Evolutionary conservation across 2,113 vertebrate genomes (phyloP).

Genomic region (Chiloscyllium plagiosum): DNA sequence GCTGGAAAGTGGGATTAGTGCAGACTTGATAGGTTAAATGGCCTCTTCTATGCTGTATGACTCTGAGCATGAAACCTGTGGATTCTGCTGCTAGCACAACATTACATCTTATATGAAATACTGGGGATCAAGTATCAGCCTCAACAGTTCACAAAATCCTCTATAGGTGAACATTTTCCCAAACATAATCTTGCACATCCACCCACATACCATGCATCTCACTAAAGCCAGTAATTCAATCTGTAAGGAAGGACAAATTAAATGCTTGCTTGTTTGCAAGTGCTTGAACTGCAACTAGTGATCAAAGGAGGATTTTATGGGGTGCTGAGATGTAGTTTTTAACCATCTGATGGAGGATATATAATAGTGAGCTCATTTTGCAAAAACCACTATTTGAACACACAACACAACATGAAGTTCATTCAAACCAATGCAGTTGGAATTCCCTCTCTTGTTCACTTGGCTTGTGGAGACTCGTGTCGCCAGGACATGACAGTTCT

Average conservation of each 20-base stretch:
- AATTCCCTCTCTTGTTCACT: not conserved
- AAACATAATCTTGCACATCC: not conserved
- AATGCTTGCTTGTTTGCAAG: not conserved
- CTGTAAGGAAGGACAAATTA: not conserved
- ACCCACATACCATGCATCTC: not conserved
- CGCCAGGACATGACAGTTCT: not conserved
- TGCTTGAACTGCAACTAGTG: not conserved
- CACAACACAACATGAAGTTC: not conserved
- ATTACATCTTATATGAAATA: not conserved
- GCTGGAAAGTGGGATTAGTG: no score
- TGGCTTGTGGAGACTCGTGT: not conserved
- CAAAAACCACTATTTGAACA: not conserved
- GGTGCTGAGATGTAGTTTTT: not conserved
- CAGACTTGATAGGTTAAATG: no score
- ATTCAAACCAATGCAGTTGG: not conserved
- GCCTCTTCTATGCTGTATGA: no score
- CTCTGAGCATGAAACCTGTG: not conserved
- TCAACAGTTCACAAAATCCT: not conserved
- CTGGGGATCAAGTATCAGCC: not conserved
- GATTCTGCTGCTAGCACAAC: not conserved
- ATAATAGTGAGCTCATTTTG: no score
- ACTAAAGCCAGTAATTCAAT: not conserved
- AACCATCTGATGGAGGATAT: not conserved
- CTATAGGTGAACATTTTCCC: not conserved
- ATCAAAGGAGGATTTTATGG: not conserved